These are phyloP conservation scores for Ptychodera flava DNA, from an alignment of 35 echinoderm and acorn worm species.

Conservation along the genomic window DNA sequence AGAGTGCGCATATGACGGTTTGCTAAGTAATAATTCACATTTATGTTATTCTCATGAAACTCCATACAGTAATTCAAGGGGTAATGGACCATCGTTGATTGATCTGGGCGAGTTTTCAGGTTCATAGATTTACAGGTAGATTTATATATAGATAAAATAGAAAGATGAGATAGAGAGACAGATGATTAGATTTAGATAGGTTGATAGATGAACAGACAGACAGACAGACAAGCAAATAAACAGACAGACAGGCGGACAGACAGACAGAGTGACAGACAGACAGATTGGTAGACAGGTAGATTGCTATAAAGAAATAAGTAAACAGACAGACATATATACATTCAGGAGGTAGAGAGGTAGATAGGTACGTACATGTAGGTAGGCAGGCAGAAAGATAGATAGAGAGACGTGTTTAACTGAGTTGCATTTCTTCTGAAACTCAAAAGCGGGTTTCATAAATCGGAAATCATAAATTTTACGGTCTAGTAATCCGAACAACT, in stretches of 20 bases:
- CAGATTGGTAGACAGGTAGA: neutral
- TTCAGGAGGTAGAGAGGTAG: neutral
- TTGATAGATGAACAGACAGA: neutral
- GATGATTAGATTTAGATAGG: neutral
- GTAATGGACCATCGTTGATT: too few species aligned
- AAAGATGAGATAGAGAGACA: neutral
- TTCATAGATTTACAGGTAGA: neutral
- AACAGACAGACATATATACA: neutral
- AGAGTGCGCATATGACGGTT: too few species aligned
- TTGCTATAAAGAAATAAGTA: neutral
- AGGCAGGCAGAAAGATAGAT: neutral
- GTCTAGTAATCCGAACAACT: too few species aligned
- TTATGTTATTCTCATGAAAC: too few species aligned
- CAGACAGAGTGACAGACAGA: neutral
- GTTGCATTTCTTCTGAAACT: neutral
- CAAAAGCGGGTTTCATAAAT: too few species aligned
- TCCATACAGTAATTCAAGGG: too few species aligned
- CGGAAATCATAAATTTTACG: too few species aligned
- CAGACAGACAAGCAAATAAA: neutral
- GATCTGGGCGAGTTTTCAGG: too few species aligned
- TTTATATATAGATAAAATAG: neutral
- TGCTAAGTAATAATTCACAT: too few species aligned
- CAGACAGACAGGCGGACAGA: neutral
- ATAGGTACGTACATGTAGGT: neutral
- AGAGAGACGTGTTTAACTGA: neutral